Conservation (phyloP, 2,113 vertebrate genomes). For the Porphyrio hochstetteri region DNA sequence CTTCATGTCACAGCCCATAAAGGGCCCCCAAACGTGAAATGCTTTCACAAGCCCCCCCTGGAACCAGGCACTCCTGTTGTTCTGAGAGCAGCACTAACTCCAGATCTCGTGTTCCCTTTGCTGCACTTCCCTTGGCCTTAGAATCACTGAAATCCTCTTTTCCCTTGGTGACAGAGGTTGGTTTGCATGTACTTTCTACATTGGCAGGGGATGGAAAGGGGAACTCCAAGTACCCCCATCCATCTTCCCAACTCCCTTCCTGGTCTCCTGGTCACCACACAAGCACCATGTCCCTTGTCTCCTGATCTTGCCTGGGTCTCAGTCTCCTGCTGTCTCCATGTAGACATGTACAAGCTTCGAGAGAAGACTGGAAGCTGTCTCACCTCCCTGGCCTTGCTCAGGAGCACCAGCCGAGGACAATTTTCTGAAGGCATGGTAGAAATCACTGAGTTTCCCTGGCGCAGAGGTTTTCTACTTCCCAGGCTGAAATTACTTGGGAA, state of each 20-base stretch:
- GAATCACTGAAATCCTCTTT: background rate
- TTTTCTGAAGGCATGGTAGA: background rate
- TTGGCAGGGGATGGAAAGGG: background rate
- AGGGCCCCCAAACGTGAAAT: background rate
- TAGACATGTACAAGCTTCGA: background rate
- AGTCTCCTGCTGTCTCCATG: background rate
- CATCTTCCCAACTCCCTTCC: background rate
- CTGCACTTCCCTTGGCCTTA: background rate
- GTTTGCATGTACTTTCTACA: background rate
- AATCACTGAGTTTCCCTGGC: background rate
- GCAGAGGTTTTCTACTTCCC: background rate
- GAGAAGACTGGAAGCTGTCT: background rate
- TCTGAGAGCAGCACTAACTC: background rate
- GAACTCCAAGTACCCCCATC: background rate
- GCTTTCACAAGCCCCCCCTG: background rate
- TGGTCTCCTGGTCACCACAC: background rate
- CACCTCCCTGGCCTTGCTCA: background rate
- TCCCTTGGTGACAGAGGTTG: background rate
- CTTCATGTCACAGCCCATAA: background rate
- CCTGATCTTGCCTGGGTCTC: background rate
- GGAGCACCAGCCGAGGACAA: accelerated
- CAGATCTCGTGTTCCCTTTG: background rate
- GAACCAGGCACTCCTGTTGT: background rate
- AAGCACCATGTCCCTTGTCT: background rate
- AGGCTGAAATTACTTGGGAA: background rate